Conservation (phyloP, 2,113 vertebrate genomes). For the Limanda limanda region DNA sequence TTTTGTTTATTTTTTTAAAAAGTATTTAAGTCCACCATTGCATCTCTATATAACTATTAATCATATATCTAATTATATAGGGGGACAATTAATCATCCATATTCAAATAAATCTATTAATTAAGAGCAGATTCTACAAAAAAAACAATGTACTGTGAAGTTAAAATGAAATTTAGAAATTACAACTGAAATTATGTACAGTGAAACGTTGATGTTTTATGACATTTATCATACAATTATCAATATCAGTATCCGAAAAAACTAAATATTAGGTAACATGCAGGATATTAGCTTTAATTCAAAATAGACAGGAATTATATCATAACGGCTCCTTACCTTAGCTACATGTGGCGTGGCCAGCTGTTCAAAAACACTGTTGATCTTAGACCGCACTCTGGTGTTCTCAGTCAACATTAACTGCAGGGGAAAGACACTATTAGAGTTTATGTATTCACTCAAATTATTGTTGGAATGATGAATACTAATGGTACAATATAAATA, state of each 20-base stretch:
- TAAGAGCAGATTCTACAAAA: no score
- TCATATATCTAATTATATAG: no score
- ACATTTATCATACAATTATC: no score
- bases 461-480: background rate
- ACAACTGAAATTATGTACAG: no score
- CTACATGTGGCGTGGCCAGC: conserved; percentile 84
- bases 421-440: background rate
- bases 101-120: no score
- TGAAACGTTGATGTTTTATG: no score
- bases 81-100: no score
- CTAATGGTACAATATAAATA: background rate
- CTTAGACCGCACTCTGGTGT: conserved; percentile 89
- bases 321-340: conserved; percentile 68
- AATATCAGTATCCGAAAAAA: background rate
- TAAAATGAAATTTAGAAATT: no score
- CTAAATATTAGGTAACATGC: background rate
- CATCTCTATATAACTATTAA: no score
- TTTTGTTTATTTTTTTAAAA: no score
- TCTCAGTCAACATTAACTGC: conserved; percentile 90
- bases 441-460: background rate
- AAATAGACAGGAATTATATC: background rate
- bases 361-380: conserved; percentile 84
- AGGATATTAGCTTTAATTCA: background rate
- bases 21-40: no score
- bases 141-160: no score